Evolutionary conservation across 2,113 vertebrate species (phyloP), one percentile per base, ranked within the genome.

Genomic region (Sminthopsis crassicaudata): DNA sequence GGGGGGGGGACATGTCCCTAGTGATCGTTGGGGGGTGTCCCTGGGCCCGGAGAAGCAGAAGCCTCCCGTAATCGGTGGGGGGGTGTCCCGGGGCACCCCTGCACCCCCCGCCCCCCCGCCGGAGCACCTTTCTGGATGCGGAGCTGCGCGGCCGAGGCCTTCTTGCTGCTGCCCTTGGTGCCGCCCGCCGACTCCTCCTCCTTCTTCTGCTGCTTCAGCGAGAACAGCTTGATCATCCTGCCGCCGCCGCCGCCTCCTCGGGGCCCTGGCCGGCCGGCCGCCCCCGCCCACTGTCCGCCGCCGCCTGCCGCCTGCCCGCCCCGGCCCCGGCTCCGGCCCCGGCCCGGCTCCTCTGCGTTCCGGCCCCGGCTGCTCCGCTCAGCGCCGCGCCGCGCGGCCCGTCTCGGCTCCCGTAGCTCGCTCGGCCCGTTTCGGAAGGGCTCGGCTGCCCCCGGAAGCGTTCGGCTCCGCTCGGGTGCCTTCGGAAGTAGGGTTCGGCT

Each of bases 141-240:
- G 96, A 99, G 99, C 98, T 99, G 99, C 97, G 99, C 99, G 98
- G 99, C 99, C 97, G 99, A 99, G 95, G 99, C 99, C 98, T 99
- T 99, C 97, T 99, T 99, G 98, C 98, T 98, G 98, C 98, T 99
- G 96, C 99, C 98, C 98, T 99, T 98, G 99, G 99, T 99, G 97
- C 99, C 99, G 98, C 99, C 99, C 90, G 99, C 99, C 98, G 99
- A 99, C 98, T 99, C 99, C 98, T 99, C 99, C 99, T 99, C 99
- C 99, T 99, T 99, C 99, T 99, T 99, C 99, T 99, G 99, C 99
- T 99, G 99, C 98, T 99, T 99, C 96, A 99, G 98, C 96, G 99
- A 99, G 98, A 99, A 99, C 94, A 99, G 99, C 98, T 99, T 99
- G 99, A 99, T 99, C 99, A 99, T 99, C 97, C 95, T 98, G 98